These are phyloP conservation scores for Brenthis hecate DNA, from an alignment of 2,888 invertebrate genomes.

Conservation along the genomic window DNA sequence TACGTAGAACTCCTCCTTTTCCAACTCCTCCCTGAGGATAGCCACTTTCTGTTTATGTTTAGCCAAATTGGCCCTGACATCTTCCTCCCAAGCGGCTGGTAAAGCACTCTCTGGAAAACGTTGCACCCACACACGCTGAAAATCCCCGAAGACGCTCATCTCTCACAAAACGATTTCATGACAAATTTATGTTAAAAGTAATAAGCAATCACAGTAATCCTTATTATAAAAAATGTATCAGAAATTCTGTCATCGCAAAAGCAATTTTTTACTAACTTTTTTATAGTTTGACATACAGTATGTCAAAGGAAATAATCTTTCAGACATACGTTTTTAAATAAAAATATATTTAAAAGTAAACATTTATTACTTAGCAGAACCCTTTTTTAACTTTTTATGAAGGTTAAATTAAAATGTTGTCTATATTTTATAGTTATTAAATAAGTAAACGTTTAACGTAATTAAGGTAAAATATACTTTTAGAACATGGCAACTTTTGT, in stretches of 20 bases:
- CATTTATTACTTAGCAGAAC: too few relatives aligned
- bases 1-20: slow-evolving; percentile 95
- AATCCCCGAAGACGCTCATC: slow-evolving; percentile 95
- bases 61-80: slow-evolving; percentile 93
- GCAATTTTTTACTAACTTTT: slow-evolving; percentile 47
- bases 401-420: background rate
- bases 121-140: slow-evolving; percentile 95
- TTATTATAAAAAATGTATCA: slow-evolving; percentile 58
- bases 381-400: too few relatives aligned
- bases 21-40: slow-evolving; percentile 91
- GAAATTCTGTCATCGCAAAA: slow-evolving; percentile 62
- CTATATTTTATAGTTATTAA: background rate
- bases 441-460: background rate
- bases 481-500: background rate
- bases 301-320: slow-evolving; percentile 15
- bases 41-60: slow-evolving; percentile 94
- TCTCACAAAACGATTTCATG: slow-evolving; percentile 81
- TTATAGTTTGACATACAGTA: slow-evolving; percentile 29
- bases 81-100: slow-evolving; percentile 96
- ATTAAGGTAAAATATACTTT: too few relatives aligned
- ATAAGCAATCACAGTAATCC: slow-evolving; percentile 47
- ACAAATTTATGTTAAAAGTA: slow-evolving; percentile 72
- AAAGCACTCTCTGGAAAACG: slow-evolving; percentile 94
- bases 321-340: background rate
- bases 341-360: too few relatives aligned